Conservation (phyloP, 1,140 invertebrate genomes). For the Frieseomelitta varia region DNA sequence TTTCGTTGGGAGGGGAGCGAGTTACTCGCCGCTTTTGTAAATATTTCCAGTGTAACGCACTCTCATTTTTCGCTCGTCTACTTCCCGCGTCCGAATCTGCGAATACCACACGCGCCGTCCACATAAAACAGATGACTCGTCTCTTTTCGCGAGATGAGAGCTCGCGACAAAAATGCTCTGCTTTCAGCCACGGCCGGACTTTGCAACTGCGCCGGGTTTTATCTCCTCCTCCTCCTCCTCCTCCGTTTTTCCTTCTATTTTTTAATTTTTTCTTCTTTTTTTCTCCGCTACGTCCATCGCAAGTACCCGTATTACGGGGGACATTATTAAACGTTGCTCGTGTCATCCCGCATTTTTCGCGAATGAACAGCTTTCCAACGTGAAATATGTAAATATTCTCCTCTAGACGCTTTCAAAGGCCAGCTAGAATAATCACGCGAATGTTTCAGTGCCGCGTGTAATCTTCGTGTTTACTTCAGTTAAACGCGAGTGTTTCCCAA, state of each 20-base stretch:
- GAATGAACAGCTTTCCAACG: background rate
- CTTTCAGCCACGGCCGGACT: background rate
- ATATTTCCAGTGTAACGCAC: background rate
- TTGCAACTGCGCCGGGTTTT: background rate
- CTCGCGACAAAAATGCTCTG: background rate
- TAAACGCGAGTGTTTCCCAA: background rate
- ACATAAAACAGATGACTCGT: constrained; percentile 25
- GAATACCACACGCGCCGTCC: background rate
- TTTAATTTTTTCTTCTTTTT: background rate
- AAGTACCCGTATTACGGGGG: constrained; percentile 9
- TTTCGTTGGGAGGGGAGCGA: too few species aligned
- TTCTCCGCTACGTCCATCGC: background rate
- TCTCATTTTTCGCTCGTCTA: constrained; percentile 11
- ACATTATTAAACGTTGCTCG: constrained; percentile 19
- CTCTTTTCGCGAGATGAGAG: constrained; percentile 8
- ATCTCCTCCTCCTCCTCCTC: too few species aligned
- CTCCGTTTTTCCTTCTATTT: background rate
- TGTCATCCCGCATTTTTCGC: constrained; percentile 17
- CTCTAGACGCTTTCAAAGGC: background rate
- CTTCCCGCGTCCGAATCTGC: background rate
- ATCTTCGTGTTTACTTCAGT: background rate
- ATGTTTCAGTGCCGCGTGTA: background rate
- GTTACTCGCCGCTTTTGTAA: background rate
- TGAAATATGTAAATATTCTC: background rate
- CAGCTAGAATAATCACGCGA: background rate